phyloP scores from a whole-genome alignment of 2,113 vertebrate species.

The Rhea americana region DNA sequence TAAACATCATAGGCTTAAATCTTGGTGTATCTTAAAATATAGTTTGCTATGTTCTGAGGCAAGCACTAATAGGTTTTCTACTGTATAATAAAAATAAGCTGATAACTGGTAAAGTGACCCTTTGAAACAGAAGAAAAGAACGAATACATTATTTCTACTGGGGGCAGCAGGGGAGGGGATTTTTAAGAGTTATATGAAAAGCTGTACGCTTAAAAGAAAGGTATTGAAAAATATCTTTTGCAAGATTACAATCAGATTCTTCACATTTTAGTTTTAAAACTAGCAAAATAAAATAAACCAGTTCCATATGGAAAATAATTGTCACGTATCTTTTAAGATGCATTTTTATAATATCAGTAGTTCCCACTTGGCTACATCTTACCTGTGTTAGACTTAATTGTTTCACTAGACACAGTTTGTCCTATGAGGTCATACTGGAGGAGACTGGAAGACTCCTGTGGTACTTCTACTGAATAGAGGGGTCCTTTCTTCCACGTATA shows the following conservation, averaged over 20 bases:
- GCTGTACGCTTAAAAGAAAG: background rate
- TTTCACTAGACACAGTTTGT: constrained; percentile 96
- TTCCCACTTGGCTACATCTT: constrained; percentile 19
- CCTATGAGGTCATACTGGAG: constrained; percentile 97
- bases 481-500: constrained; percentile 99
- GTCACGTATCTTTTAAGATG: background rate
- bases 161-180: background rate
- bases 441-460: constrained; percentile 94
- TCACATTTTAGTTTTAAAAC: background rate
- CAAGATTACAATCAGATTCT: background rate
- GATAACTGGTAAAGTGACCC: constrained; percentile 10
- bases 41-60: background rate
- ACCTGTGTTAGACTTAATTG: constrained; percentile 97
- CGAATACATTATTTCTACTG: background rate
- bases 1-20: constrained; percentile 35
- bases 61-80: constrained; percentile 4
- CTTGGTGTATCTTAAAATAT: background rate
- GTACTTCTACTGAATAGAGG: constrained; percentile 93
- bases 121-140: background rate
- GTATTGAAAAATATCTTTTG: background rate
- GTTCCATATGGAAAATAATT: background rate
- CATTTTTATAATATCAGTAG: background rate
- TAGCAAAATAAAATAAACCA: background rate
- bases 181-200: background rate
- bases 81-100: constrained; percentile 1